These are phyloP conservation scores for Mugil cephalus DNA, from an alignment of 2,113 vertebrate genomes.

Conservation along the genomic window DNA sequence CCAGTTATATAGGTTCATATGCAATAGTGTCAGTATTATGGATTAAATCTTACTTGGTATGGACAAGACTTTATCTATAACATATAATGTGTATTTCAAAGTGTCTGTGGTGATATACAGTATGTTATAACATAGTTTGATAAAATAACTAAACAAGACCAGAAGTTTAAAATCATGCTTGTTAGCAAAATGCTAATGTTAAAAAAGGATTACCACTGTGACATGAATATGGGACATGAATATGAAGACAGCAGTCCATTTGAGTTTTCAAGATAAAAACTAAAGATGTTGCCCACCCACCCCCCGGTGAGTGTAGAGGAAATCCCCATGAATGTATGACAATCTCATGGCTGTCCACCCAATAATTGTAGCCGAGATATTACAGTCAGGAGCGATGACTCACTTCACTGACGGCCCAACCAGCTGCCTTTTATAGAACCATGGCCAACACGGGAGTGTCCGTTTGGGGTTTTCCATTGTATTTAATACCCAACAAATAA, in stretches of 20 bases:
- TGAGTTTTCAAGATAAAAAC: not conserved
- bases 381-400: not conserved
- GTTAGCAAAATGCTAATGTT: not conserved
- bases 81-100: too few relatives aligned
- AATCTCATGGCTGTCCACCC: not conserved
- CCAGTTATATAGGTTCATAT: too few relatives aligned
- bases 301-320: not conserved
- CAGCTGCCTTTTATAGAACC: not conserved
- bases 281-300: not conserved
- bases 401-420: not conserved
- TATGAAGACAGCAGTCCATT: too few relatives aligned
- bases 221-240: not conserved
- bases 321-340: not conserved
- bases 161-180: too few relatives aligned
- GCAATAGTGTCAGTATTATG: not conserved
- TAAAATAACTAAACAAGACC: too few relatives aligned
- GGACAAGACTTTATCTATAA: not conserved
- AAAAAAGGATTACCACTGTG: not conserved
- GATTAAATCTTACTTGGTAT: not conserved
- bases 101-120: not conserved
- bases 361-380: not conserved
- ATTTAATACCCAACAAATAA: not conserved
- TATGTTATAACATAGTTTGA: too few relatives aligned
- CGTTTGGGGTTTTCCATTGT: not conserved
- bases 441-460: not conserved